Evolutionary conservation across 2,797 vertebrate genomes (phyloP).

Genomic region (Enteromius paludinosus): DNA sequence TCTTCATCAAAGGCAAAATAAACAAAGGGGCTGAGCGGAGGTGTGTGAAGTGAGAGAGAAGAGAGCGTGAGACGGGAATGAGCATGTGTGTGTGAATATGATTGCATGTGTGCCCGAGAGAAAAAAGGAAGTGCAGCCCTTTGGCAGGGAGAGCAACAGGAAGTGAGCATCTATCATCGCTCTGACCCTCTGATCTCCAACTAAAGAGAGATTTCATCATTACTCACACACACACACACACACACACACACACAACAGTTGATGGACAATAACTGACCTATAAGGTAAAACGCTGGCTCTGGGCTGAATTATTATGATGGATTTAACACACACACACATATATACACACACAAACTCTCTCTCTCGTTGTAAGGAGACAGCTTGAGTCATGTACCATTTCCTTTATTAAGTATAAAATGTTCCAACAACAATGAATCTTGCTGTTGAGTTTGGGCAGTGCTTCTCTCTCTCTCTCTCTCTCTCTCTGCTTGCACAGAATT

Average conservation of each 20-base stretch:
- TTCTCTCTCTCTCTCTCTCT: constrained; percentile 59
- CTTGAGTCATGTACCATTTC: constrained; percentile 71
- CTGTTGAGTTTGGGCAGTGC: constrained; percentile 47
- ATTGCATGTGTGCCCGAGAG: constrained; percentile 22
- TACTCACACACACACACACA: constrained; percentile 59
- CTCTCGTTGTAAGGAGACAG: constrained; percentile 49
- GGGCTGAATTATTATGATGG: constrained; percentile 18
- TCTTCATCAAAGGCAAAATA: constrained; percentile 31
- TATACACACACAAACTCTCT: background rate
- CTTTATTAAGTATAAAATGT: constrained; percentile 63
- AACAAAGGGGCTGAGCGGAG: background rate
- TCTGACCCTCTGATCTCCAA: constrained; percentile 54
- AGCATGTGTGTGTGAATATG: constrained; percentile 31
- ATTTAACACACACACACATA: constrained; percentile 11
- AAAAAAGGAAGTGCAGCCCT: constrained; percentile 67
- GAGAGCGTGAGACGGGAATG: constrained; percentile 18
- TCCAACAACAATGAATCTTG: constrained; percentile 59
- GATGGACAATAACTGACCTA: background rate
- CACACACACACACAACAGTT: constrained; percentile 4
- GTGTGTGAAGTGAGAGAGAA: constrained; percentile 61
- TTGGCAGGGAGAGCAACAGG: constrained; percentile 68
- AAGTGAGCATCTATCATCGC: constrained; percentile 74
- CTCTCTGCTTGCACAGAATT: constrained; percentile 21
- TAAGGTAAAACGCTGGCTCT: background rate
- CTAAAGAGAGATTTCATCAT: constrained; percentile 72